These are phyloP conservation scores for Neodontobutis hainanensis DNA, from an alignment of 2,113 vertebrate genomes.

Conservation along the genomic window DNA sequence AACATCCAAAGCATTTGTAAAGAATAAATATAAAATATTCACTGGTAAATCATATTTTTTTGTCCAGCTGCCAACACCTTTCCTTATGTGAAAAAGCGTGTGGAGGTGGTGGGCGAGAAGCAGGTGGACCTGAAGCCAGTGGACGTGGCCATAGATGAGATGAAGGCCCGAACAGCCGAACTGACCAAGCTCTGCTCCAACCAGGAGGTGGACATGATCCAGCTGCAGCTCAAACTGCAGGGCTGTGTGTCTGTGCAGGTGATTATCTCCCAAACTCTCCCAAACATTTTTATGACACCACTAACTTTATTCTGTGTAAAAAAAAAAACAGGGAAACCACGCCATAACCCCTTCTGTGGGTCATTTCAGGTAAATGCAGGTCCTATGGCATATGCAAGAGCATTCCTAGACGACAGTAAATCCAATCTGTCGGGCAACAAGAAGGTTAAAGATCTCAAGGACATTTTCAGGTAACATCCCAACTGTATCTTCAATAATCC, in stretches of 20 bases:
- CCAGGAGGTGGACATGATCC: constrained; percentile 94
- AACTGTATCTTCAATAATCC: no score
- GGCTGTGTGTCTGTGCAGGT: constrained; percentile 98
- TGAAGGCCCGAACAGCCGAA: constrained; percentile 89
- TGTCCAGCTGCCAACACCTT: constrained; percentile 87
- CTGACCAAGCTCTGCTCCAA: constrained; percentile 88
- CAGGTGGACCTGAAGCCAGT: constrained; percentile 93
- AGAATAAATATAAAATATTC: no score
- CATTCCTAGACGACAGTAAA: constrained; percentile 90
- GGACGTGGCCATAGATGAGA: constrained; percentile 94
- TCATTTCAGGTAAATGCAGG: constrained; percentile 91
- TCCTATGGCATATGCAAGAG: constrained; percentile 95
- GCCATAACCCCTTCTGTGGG: not conserved
- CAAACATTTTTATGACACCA: no score
- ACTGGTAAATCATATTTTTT: not conserved
- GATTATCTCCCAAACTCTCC: not conserved
- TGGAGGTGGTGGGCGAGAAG: constrained; percentile 88
- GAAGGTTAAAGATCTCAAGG: constrained; percentile 94
- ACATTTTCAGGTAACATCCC: constrained; percentile 88
- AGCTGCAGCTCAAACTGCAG: constrained; percentile 95
- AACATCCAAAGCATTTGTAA: no score
- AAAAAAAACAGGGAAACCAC: no score
- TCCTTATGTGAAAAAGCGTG: constrained; percentile 95
- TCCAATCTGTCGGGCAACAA: constrained; percentile 83
- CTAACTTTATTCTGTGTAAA: no score